A percentile compares a stretch with the other conserved stretches of the same genome.
phyloP scores from a whole-genome alignment of 1,140 invertebrate species.

The Drosophila repletoides region DNA sequence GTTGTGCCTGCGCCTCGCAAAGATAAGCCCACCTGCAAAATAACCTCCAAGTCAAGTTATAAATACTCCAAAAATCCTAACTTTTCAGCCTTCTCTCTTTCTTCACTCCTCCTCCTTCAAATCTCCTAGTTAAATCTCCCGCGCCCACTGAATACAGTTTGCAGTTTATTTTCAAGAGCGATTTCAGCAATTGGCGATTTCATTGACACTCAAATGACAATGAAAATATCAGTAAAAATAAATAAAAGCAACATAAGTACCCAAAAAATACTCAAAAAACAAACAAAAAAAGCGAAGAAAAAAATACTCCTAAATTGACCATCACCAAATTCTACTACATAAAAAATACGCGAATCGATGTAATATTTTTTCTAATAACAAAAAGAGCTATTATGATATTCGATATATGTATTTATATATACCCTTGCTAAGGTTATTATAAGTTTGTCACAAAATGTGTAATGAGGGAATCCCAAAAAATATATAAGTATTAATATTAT shows the following conservation, averaged over 20 bases:
- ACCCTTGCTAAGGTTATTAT: too few species aligned
- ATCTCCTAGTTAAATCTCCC: background rate
- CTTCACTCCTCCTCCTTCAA: background rate
- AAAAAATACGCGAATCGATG: too few species aligned
- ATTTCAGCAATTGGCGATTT: conserved; percentile 41
- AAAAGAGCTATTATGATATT: too few species aligned
- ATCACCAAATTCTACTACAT: too few species aligned
- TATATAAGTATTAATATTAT: too few species aligned
- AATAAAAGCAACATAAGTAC: background rate
- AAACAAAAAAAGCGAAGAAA: conserved; percentile 1
- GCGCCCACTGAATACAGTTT: conserved; percentile 9
- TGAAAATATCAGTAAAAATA: conserved; percentile 16
- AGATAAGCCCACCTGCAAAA: conserved; percentile 22
- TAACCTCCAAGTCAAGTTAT: conserved; percentile 33
- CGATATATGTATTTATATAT: too few species aligned
- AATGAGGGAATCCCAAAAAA: too few species aligned
- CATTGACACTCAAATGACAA: conserved; percentile 37
- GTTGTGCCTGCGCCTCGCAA: conserved; percentile 13
- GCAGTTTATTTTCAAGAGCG: conserved; percentile 37
- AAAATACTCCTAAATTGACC: conserved; percentile 15
- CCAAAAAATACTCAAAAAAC: background rate
- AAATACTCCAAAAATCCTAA: background rate
- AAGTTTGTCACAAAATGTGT: too few species aligned
- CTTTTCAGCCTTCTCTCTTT: background rate
- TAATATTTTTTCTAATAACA: too few species aligned